Percentiles rank a stretch among this genome's conserved stretches.
Conservation (phyloP, 2,797 vertebrate species). For the Melopsittacus undulatus region DNA sequence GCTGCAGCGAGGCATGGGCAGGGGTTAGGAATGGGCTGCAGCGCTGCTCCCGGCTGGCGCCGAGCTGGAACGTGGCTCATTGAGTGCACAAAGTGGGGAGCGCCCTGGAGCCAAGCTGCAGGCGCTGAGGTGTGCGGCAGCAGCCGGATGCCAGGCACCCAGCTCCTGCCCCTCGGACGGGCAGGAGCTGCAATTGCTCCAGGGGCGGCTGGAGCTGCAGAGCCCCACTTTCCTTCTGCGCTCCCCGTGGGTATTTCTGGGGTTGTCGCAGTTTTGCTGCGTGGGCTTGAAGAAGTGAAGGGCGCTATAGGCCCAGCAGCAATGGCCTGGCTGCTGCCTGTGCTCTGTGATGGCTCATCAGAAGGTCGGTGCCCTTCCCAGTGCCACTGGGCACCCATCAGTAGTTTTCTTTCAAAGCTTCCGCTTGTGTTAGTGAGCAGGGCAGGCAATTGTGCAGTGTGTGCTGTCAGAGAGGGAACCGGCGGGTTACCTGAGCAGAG, state of each 20-base stretch:
- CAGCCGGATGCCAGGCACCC: fast-evolving
- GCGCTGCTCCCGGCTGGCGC: background rate
- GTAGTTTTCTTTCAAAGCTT: background rate
- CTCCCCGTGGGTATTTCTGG: background rate
- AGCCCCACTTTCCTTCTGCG: fast-evolving
- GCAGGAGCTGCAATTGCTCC: background rate
- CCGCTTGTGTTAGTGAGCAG: background rate
- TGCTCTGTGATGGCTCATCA: background rate
- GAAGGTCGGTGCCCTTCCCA: background rate
- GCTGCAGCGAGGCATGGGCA: background rate
- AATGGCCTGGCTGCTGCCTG: fast-evolving
- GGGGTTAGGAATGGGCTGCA: fast-evolving
- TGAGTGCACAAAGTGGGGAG: background rate
- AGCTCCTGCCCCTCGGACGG: fast-evolving
- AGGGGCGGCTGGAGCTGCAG: background rate
- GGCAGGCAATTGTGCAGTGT: fast-evolving
- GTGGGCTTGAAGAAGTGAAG: background rate
- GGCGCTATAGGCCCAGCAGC: background rate
- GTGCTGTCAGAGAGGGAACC: background rate
- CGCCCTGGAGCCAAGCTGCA: background rate
- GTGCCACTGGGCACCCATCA: background rate
- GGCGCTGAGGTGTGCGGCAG: fast-evolving
- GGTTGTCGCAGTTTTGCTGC: background rate
- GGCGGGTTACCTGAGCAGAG: background rate
- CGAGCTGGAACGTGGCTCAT: background rate